Evolutionary conservation across 2,888 invertebrate genomes (phyloP).

Genomic region (Drosophila falleni): DNA sequence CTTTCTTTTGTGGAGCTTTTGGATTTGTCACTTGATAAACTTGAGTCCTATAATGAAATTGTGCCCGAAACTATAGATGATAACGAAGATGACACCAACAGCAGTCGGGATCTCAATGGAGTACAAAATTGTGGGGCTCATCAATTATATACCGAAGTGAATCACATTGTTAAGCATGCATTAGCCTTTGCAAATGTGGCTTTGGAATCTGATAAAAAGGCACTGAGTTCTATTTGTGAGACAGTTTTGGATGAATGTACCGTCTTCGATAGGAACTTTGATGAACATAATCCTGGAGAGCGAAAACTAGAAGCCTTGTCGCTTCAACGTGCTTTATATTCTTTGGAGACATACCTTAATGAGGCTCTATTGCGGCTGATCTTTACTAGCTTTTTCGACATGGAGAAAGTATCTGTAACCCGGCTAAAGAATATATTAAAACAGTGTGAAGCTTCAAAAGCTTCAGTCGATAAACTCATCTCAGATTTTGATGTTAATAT

Average conservation of each 20-base stretch:
- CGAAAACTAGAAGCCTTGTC: constrained; percentile 81
- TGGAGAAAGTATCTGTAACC: constrained; percentile 71
- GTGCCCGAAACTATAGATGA: not conserved
- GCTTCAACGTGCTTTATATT: constrained; percentile 80
- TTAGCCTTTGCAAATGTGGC: constrained; percentile 84
- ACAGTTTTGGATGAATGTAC: constrained; percentile 79
- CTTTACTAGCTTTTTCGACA: constrained; percentile 75
- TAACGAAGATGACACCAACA: not conserved
- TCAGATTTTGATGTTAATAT: constrained; percentile 83
- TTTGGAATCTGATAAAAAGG: constrained; percentile 78
- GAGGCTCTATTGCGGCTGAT: constrained; percentile 82
- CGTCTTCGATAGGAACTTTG: constrained; percentile 78
- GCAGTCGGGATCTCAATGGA: not conserved
- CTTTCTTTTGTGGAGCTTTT: constrained; percentile 80
- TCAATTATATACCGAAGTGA: constrained; percentile 71
- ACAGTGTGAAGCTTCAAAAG: constrained; percentile 34
- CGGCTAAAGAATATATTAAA: constrained; percentile 66
- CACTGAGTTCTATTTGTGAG: constrained; percentile 81
- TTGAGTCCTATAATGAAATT: constrained; percentile 74
- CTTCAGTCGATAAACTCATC: constrained; percentile 68
- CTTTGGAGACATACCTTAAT: constrained; percentile 82
- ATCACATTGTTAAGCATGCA: constrained; percentile 78
- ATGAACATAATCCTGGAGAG: constrained; percentile 62
- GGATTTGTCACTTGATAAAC: constrained; percentile 75
- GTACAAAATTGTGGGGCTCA: constrained; percentile 45